Conservation (phyloP, 1,140 invertebrate genomes). For the Drosophila kanapiae region DNA sequence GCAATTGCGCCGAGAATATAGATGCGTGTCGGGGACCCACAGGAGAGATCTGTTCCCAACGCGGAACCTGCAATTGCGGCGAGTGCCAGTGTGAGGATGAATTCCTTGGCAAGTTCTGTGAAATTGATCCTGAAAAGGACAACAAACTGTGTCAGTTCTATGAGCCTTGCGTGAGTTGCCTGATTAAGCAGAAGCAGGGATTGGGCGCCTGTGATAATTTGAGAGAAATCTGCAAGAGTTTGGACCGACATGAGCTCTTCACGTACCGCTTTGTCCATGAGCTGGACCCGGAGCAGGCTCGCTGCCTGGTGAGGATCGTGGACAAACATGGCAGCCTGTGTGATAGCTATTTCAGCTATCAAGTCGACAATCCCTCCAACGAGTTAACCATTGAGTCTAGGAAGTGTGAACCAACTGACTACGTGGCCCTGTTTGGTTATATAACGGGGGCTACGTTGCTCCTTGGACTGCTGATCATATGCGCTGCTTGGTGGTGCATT, state of each 20-base stretch:
- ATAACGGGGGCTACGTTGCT: constrained; percentile 85
- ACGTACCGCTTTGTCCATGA: constrained; percentile 62
- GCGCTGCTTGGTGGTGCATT: constrained; percentile 85
- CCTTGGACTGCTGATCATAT: constrained; percentile 85
- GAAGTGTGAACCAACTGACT: constrained; percentile 80
- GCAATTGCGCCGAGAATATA: constrained; percentile 66
- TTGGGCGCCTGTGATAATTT: constrained; percentile 59
- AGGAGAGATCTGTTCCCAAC: constrained; percentile 88
- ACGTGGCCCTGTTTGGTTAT: constrained; percentile 64
- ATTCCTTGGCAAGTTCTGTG: constrained; percentile 73
- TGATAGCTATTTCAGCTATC: constrained; percentile 86
- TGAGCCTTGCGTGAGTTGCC: constrained; percentile 77
- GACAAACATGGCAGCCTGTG: constrained; percentile 85
- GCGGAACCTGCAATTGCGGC: constrained; percentile 90
- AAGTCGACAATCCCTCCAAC: constrained; percentile 73
- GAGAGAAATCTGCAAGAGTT: constrained; percentile 59
- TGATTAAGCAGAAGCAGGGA: constrained; percentile 67
- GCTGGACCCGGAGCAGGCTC: constrained; percentile 45
- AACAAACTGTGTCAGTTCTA: constrained; percentile 82
- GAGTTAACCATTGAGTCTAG: constrained; percentile 84
- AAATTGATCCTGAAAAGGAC: constrained; percentile 69
- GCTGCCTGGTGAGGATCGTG: constrained; percentile 85
- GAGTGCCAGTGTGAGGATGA: constrained; percentile 88
- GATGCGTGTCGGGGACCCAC: constrained; percentile 70
- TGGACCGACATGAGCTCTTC: constrained; percentile 55